Base-by-base conservation (phyloP, 2,797 vertebrate genomes). In the Prunella strophiata region DNA sequence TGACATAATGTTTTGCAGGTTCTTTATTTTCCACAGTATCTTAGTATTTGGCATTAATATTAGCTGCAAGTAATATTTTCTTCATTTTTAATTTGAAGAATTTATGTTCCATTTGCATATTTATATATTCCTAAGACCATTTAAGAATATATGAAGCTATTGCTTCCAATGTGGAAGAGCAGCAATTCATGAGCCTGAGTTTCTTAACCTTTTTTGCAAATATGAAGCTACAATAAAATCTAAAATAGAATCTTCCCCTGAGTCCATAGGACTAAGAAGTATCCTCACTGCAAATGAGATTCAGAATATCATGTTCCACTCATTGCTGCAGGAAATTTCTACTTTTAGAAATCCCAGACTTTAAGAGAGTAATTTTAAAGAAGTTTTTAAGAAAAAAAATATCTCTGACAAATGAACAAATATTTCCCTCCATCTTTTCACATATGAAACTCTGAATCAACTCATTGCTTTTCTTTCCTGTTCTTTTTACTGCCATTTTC, bases 231-330 rank as follows among this genome's bases (percentile, higher is more conserved):
- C 32, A 81, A 78, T 84, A 81, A 88, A 88, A 86, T 81, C 83
- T 86, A 75, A 96, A 96, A 84, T 54, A 90, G 34, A 88, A 93
- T 89, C 54, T 86, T 90, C 42, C 42, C 77, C 47, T 21, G n/a
- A 94, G n/a, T 87, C 59, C 18, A 43, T 7, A 43, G 22, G 38
- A 32, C 38, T 67, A 62, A 61, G 57, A 27, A 78, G 10, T 47
- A 79, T 68, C 47, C 34, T 84, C 34, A 75, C 40, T 81, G 58
- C 23, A 93, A 94, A 84, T 86, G 50, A 88, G 62, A 86, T 81
- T 91, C 73, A 78, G 47, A 95, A 86, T 65, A 90, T 51, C 30
- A 47, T 7, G 17, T 5, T 88, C 11, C 16, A 50, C 5, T 65
- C 66, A 61, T 59, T 81, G 80, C 83, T 75, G 66, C 38, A 81